Conservation (phyloP, 2,888 invertebrate species). For the Polyploca ridens region DNA sequence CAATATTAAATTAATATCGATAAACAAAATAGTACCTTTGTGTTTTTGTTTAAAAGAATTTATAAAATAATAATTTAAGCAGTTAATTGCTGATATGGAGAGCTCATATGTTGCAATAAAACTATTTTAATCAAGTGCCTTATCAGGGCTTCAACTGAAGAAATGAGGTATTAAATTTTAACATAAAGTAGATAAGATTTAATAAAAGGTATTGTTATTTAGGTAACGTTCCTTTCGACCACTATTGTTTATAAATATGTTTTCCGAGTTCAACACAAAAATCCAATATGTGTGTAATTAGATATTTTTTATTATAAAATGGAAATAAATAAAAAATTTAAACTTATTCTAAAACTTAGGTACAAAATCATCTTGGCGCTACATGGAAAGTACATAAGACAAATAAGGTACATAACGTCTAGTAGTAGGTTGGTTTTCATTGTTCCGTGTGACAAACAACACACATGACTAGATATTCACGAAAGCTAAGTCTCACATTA, state of each 20-base stretch:
- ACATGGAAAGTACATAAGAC: constrained; percentile 61
- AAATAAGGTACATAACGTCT: constrained; percentile 36
- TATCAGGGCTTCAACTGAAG: too few relatives aligned
- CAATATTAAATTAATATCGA: too few relatives aligned
- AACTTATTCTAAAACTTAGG: constrained; percentile 76
- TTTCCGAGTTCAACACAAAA: not conserved
- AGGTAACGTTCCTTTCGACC: too few relatives aligned
- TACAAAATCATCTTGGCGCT: constrained; percentile 74
- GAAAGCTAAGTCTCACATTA: constrained; percentile 66
- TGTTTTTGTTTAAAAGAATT: too few relatives aligned
- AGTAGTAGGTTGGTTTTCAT: constrained; percentile 33
- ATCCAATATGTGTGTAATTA: constrained; percentile 16
- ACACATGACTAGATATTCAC: constrained; percentile 64
- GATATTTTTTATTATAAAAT: constrained; percentile 76
- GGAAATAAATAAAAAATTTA: constrained; percentile 75
- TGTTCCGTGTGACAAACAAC: constrained; percentile 46
- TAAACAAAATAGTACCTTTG: too few relatives aligned
- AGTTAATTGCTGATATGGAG: too few relatives aligned
- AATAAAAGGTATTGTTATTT: too few relatives aligned
- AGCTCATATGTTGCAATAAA: too few relatives aligned
- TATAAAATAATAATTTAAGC: too few relatives aligned
- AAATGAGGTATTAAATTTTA: too few relatives aligned
- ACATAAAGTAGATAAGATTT: too few relatives aligned
- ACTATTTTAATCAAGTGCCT: too few relatives aligned
- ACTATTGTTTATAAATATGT: not conserved